A percentile compares a stretch with the other conserved stretches of the same genome.
phyloP scores from a whole-genome alignment of 2,113 vertebrate genomes.

The Elephantulus edwardii region DNA sequence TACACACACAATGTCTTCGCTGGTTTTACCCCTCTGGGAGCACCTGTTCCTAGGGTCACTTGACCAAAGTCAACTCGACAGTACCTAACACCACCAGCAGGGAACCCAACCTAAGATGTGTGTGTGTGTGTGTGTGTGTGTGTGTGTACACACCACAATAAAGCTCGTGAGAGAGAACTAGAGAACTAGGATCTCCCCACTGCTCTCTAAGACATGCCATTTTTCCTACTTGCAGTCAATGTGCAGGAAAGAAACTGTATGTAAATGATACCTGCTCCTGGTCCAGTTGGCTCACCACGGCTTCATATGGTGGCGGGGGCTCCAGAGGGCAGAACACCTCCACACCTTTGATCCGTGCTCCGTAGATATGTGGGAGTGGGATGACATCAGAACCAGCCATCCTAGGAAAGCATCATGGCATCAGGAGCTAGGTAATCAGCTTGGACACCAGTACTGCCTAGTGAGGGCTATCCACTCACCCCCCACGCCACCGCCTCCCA shows the following conservation, averaged over 20 bases:
- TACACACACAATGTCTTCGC: no score
- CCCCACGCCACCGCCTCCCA: no score
- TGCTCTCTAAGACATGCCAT: background rate
- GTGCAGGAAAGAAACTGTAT: accelerated
- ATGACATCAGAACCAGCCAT: constrained; percentile 84
- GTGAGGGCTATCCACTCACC: background rate
- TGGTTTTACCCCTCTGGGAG: background rate
- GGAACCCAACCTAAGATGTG: background rate
- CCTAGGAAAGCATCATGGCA: constrained; percentile 65
- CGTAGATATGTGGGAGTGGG: constrained; percentile 86
- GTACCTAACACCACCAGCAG: no score
- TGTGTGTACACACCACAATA: background rate
- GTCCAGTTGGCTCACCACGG: constrained; percentile 69
- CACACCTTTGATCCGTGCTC: constrained; percentile 84
- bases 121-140: background rate
- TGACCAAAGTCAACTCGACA: no score
- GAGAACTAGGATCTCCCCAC: background rate
- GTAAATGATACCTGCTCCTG: constrained; percentile 82
- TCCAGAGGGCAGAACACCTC: constrained; percentile 89
- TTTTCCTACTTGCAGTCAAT: background rate
- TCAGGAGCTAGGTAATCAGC: background rate
- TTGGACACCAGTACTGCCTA: background rate
- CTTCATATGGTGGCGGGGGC: constrained; percentile 89
- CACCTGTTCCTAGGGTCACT: no score
- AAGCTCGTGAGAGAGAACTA: background rate